phyloP scores from a whole-genome alignment of 2,113 vertebrate genomes.

The Pongo abelii region DNA sequence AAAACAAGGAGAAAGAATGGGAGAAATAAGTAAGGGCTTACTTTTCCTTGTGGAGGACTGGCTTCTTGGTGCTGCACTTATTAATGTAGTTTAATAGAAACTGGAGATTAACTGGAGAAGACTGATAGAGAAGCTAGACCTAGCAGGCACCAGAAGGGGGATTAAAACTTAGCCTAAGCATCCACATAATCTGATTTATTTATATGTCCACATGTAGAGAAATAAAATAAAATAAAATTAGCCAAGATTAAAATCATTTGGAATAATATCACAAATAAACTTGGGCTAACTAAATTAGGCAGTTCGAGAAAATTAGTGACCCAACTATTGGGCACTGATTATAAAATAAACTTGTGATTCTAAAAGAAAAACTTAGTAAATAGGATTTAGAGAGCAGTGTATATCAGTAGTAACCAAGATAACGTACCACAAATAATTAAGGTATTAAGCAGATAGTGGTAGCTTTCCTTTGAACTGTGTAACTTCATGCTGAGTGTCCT shows the following conservation, averaged over 20 bases:
- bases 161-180: constrained; percentile 7
- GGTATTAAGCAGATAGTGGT: background rate
- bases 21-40: background rate
- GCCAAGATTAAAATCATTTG: background rate
- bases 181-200: constrained; percentile 11
- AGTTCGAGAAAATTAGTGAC: constrained; percentile 39
- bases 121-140: background rate
- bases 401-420: background rate
- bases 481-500: background rate
- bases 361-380: background rate
- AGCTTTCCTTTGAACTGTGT: constrained; percentile 17
- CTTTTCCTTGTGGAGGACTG: background rate
- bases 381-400: background rate
- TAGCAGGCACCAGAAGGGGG: background rate
- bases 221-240: constrained; percentile 12
- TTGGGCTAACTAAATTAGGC: background rate
- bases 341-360: background rate
- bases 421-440: constrained; percentile 30
- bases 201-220: background rate
- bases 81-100: background rate
- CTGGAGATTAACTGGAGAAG: background rate
- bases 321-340: background rate
- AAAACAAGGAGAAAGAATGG: background rate
- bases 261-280: background rate
- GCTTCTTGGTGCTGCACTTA: background rate